Base-by-base conservation (phyloP, 2,797 vertebrate genomes). In the Oreochromis grahami region DNA sequence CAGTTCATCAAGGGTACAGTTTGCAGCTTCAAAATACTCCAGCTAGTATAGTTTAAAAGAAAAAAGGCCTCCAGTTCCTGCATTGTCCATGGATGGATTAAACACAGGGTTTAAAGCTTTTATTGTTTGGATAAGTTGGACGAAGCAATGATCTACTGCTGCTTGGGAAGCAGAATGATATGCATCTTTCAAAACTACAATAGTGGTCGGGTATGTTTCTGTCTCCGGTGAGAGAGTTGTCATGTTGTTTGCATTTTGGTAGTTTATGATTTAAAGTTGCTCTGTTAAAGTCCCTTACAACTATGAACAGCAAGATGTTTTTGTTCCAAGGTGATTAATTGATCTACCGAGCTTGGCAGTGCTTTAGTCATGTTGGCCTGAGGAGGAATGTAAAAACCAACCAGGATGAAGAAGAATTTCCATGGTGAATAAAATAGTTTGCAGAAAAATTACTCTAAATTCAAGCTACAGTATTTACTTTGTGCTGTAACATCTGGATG, bases 131-230 rank as follows among this genome's bases (percentile, higher is more conserved):
- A 8, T 63, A n/a, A 36, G 58, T 38, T 24, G 60, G 60, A 8
- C 0, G 11, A 38, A 65, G 19, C 34, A 65, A 21, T 38, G 34
- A 3, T 65, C 0, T 65, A 38, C 12, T 3, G 4, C 36, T 65
- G 36, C 19, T 41, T 34, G 11, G 60, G 36, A n/a, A 65, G 36
- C 36, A 24, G n/a, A 0, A 14, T 38, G 60, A 21, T 21, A 41
- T 65, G 60, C 36, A 65, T 65, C n/a, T 21, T 65, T 41, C 60
- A 41, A 21, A 65, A 38, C 34, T 1, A 63, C 12, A 36, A 8
- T 38, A 38, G 19, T 38, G 34, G 34, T 65, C 11, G 0, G 4
- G 4, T 0, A 65, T 65, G 36, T 68, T 68, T 41, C 38, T 43
- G 7, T 68, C 63, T 34, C n/a, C 2, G 1, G 36, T 24, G 5